These are phyloP conservation scores for Dicerorhinus sumatrensis DNA, from an alignment of 2,113 vertebrate genomes.

Conservation along the genomic window DNA sequence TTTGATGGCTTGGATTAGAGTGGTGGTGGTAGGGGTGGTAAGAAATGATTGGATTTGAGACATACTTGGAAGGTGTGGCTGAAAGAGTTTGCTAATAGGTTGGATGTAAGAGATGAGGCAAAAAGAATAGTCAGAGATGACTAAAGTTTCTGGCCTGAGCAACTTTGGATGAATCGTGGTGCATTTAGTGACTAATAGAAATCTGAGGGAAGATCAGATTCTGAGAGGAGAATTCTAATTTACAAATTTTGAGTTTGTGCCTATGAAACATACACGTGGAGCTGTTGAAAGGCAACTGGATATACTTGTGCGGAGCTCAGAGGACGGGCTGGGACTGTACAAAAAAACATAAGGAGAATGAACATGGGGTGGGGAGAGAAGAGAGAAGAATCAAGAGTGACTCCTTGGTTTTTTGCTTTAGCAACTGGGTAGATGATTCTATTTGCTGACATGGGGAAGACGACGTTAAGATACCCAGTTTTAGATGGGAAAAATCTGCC, in stretches of 20 bases:
- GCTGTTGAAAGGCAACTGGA: neutral
- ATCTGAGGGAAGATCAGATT: neutral
- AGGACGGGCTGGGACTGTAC: neutral
- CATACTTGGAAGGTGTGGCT: neutral
- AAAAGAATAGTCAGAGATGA: neutral
- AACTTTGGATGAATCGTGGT: neutral
- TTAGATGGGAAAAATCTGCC: neutral
- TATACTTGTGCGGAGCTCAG: neutral
- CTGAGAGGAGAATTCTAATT: neutral
- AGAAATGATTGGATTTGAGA: neutral
- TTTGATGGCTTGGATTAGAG: neutral
- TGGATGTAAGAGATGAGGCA: neutral
- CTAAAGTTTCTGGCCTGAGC: neutral
- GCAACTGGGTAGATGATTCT: neutral
- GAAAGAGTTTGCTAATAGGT: neutral
- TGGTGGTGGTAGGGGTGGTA: neutral
- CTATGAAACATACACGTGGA: neutral
- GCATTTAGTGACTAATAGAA: neutral
- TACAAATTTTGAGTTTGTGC: neutral
- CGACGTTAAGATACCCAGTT: neutral
- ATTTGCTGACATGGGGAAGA: neutral
- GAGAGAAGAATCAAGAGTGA: neutral
- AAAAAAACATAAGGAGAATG: neutral
- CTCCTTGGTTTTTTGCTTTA: neutral
- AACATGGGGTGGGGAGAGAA: neutral